These are phyloP conservation scores for Sanderia malayensis DNA, from an alignment of 30 jellyfish, hydroid and myxozoan genomes.

Conservation along the genomic window DNA sequence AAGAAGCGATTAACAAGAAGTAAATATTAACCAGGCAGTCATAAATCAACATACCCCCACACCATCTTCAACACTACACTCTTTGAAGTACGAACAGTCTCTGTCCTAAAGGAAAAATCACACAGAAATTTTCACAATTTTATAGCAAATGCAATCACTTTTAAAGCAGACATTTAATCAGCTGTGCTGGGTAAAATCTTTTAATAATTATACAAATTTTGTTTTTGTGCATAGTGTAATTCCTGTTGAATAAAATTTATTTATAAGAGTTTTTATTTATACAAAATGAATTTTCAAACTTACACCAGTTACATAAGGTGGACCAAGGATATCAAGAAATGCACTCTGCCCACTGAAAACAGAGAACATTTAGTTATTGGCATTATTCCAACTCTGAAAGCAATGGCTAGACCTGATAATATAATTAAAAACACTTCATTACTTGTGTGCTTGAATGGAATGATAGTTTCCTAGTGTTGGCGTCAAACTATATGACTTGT, in stretches of 20 bases:
- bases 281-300: background rate
- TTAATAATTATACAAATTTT: background rate
- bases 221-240: too few relatives aligned
- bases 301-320: conserved; percentile 77
- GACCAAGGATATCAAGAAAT: conserved; percentile 72
- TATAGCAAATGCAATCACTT: too few relatives aligned
- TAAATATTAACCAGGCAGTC: background rate
- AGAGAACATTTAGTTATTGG: background rate
- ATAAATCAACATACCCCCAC: background rate
- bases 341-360: conserved; percentile 77
- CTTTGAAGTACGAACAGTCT: background rate
- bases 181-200: background rate
- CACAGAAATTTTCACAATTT: too few relatives aligned
- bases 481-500: conserved; percentile 23
- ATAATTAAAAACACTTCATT: background rate
- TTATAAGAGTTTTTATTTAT: too few relatives aligned
- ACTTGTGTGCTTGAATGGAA: conserved; percentile 68
- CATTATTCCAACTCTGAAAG: background rate
- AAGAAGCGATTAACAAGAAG: too few relatives aligned
- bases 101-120: background rate
- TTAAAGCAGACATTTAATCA: background rate
- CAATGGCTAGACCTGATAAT: background rate
- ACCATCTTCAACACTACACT: background rate
- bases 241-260: too few relatives aligned
- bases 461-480: conserved; percentile 63